Conservation (phyloP, 2,797 vertebrate species). For the Luscinia megarhynchos region DNA sequence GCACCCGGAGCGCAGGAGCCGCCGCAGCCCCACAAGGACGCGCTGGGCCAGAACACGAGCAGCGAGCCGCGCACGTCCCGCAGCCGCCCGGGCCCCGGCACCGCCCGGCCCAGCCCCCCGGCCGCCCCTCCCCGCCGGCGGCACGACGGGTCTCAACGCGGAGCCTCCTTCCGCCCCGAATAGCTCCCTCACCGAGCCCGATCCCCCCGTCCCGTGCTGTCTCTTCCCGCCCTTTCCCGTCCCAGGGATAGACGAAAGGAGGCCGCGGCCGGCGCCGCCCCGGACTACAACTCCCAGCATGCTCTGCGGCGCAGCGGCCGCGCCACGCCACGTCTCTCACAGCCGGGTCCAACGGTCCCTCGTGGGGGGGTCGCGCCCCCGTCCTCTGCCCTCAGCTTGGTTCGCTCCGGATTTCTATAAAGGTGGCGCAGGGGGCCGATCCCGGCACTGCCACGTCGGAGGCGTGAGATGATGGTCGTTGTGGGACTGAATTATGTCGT, state of each 20-base stretch:
- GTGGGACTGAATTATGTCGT: too few species aligned
- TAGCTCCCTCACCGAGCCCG: not conserved
- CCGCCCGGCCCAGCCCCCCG: not conserved
- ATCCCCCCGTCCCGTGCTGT: fast-evolving
- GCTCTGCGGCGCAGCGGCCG: not conserved
- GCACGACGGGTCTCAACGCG: not conserved
- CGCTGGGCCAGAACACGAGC: too few species aligned
- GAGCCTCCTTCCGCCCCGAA: not conserved
- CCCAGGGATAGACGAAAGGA: not conserved
- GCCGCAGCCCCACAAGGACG: not conserved
- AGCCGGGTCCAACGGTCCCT: not conserved
- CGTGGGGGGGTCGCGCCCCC: fast-evolving
- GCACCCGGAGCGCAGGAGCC: not conserved
- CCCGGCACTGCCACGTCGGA: fast-evolving
- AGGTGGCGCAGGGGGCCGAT: fast-evolving
- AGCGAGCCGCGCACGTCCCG: not conserved
- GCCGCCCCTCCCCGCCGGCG: not conserved
- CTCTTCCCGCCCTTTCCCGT: not conserved
- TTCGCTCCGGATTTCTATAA: fast-evolving
- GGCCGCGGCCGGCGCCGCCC: not conserved
- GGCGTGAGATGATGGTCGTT: fast-evolving
- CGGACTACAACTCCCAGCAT: not conserved
- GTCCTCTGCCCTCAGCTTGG: not conserved
- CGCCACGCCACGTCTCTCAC: not conserved
- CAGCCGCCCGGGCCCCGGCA: not conserved